Percentiles rank a stretch among this genome's conserved stretches.
phyloP scores from a whole-genome alignment of 2,797 vertebrate species.

The Acipenser oxyrinchus region DNA sequence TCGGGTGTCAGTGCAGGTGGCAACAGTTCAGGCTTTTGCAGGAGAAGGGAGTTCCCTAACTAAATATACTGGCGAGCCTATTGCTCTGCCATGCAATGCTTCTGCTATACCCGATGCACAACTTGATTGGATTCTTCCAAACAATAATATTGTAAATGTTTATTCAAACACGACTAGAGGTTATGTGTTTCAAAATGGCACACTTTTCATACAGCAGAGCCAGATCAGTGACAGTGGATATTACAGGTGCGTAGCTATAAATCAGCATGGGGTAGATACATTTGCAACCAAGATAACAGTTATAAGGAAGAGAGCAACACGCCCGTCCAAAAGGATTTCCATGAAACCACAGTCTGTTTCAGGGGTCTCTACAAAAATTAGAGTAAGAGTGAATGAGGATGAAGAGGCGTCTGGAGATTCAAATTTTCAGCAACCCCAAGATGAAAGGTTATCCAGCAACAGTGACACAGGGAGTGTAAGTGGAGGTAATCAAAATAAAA shows the following conservation, averaged over 20 bases:
- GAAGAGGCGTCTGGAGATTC: constrained; percentile 66
- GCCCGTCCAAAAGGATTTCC: constrained; percentile 43
- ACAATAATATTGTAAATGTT: constrained; percentile 43
- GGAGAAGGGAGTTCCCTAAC: constrained; percentile 39
- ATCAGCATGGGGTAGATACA: constrained; percentile 67
- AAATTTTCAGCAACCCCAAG: constrained; percentile 15
- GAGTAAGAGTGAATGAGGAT: constrained; percentile 39
- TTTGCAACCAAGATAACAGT: constrained; percentile 57
- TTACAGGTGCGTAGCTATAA: constrained; percentile 80
- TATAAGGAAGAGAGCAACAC: constrained; percentile 44
- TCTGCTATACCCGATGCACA: constrained; percentile 66
- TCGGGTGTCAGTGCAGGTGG: constrained; percentile 64
- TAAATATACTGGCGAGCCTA: constrained; percentile 49
- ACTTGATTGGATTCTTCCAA: constrained; percentile 78
- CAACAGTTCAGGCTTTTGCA: constrained; percentile 44
- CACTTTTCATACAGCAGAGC: constrained; percentile 57
- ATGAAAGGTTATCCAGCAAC: constrained; percentile 22
- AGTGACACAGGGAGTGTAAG: constrained; percentile 30
- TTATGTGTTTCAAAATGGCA: constrained; percentile 59
- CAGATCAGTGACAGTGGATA: constrained; percentile 63
- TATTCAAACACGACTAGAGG: constrained; percentile 55
- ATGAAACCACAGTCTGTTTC: constrained; percentile 51
- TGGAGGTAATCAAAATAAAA: constrained; percentile 24
- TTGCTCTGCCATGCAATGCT: constrained; percentile 60
- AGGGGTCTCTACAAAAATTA: constrained; percentile 51